Conservation (phyloP, 2,888 invertebrate species). For the Scaptomyza parva region DNA sequence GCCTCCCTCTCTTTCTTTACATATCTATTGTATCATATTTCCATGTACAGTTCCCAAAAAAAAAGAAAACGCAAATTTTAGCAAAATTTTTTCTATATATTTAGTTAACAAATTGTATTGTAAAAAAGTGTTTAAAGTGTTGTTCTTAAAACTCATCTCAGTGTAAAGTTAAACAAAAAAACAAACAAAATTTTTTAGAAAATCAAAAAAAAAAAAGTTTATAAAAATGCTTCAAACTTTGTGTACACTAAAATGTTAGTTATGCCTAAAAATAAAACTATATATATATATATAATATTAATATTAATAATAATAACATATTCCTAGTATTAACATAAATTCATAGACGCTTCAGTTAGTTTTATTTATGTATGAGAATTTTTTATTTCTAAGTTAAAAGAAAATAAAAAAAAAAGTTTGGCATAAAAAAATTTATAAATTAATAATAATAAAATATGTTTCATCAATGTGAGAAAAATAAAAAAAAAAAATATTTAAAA, state of each 20-base stretch:
- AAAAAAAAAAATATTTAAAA: slow-evolving; percentile 45
- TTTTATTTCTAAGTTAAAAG: slow-evolving; percentile 37
- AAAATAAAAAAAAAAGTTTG: slow-evolving; percentile 16
- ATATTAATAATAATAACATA: slow-evolving; percentile 55
- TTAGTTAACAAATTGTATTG: slow-evolving; percentile 63
- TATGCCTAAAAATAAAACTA: slow-evolving; percentile 47
- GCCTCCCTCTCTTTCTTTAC: slow-evolving; percentile 1
- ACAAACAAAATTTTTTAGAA: slow-evolving; percentile 49
- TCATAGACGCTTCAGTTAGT: slow-evolving; percentile 79
- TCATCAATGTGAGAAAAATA: slow-evolving; percentile 63
- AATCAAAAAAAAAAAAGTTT: slow-evolving; percentile 31
- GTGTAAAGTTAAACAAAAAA: slow-evolving; percentile 74
- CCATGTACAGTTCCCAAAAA: slow-evolving; percentile 58
- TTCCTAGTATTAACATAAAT: slow-evolving; percentile 75
- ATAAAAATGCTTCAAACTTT: slow-evolving; percentile 51
- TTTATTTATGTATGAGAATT: slow-evolving; percentile 67
- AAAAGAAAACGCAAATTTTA: slow-evolving; percentile 42
- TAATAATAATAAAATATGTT: slow-evolving; percentile 38
- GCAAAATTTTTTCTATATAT: slow-evolving; percentile 60
- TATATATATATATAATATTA: slow-evolving; percentile 30
- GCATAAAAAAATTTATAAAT: slow-evolving; percentile 31
- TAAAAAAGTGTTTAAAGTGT: slow-evolving; percentile 70
- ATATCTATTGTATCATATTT: slow-evolving; percentile 63
- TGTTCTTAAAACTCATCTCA: slow-evolving; percentile 80
- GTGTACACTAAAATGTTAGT: slow-evolving; percentile 61